Evolutionary conservation across 2,113 vertebrate species (phyloP).

Genomic region (Puma concolor): DNA sequence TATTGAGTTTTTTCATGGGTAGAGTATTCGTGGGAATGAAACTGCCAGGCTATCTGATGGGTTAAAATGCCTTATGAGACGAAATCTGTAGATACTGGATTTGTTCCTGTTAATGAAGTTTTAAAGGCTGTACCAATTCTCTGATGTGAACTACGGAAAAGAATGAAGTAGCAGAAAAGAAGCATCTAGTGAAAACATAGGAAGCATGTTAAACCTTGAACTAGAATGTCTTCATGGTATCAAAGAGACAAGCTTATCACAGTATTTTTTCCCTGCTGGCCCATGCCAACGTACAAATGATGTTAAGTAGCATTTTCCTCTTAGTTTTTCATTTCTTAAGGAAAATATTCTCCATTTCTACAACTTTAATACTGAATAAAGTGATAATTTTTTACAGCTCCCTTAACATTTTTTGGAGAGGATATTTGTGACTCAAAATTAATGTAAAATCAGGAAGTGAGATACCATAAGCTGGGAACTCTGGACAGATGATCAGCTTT

Average conservation of each 20-base stretch:
- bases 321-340: slow-evolving; percentile 55
- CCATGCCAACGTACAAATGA: neutral
- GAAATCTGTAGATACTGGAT: slow-evolving; percentile 56
- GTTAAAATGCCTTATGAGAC: slow-evolving; percentile 84
- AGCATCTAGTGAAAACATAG: slow-evolving; percentile 8
- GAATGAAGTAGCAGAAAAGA: neutral
- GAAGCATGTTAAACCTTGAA: neutral
- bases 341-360: slow-evolving; percentile 55
- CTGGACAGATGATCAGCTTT: neutral
- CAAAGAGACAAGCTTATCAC: slow-evolving; percentile 1
- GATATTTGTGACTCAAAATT: slow-evolving; percentile 43
- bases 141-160: neutral
- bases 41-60: slow-evolving; percentile 98
- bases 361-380: slow-evolving; percentile 66
- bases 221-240: neutral
- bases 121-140: slow-evolving; percentile 53
- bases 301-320: slow-evolving; percentile 42
- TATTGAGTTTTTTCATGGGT: slow-evolving; percentile 99
- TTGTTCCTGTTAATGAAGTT: slow-evolving; percentile 71
- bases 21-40: slow-evolving; percentile 99
- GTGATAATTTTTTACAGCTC: slow-evolving; percentile 70
- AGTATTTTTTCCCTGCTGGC: slow-evolving; percentile 55
- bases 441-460: neutral
- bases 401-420: slow-evolving; percentile 41
- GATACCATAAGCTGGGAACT: neutral